These are phyloP conservation scores for Tapirus indicus DNA, from an alignment of 2,797 vertebrate genomes.

Conservation along the genomic window DNA sequence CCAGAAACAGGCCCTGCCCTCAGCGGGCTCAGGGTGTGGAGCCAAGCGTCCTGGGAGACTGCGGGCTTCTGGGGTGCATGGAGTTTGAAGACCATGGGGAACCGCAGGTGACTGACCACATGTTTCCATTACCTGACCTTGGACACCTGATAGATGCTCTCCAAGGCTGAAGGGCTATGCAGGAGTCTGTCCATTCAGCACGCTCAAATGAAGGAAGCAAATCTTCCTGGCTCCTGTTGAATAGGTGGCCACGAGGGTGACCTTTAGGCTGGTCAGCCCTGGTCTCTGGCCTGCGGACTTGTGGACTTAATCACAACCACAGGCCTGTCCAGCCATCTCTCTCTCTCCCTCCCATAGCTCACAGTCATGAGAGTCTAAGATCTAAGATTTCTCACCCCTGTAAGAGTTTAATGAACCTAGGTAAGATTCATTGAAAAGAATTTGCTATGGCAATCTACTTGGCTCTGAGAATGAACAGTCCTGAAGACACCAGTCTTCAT, in stretches of 20 bases:
- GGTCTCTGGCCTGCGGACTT: not conserved
- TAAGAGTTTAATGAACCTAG: not conserved
- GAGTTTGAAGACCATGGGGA: not conserved
- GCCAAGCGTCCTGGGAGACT: not conserved
- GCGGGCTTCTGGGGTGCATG: accelerated
- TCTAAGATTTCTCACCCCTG: not conserved
- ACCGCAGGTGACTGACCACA: not conserved
- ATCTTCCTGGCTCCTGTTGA: not conserved
- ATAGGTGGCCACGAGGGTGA: not conserved
- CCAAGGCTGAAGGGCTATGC: not conserved
- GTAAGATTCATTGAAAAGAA: not conserved
- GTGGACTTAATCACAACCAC: not conserved
- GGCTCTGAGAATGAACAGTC: not conserved
- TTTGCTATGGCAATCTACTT: not conserved
- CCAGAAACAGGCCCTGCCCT: not conserved
- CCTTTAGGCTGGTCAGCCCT: not conserved
- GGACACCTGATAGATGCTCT: not conserved
- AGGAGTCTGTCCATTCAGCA: not conserved
- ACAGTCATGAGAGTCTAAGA: not conserved
- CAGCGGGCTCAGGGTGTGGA: not conserved
- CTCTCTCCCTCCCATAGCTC: not conserved
- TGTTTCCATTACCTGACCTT: not conserved
- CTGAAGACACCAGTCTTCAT: not conserved
- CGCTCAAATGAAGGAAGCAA: not conserved
- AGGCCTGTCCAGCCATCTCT: not conserved